phyloP scores from a whole-genome alignment of 1,140 invertebrate species.

The Drosophila parabipectinata region DNA sequence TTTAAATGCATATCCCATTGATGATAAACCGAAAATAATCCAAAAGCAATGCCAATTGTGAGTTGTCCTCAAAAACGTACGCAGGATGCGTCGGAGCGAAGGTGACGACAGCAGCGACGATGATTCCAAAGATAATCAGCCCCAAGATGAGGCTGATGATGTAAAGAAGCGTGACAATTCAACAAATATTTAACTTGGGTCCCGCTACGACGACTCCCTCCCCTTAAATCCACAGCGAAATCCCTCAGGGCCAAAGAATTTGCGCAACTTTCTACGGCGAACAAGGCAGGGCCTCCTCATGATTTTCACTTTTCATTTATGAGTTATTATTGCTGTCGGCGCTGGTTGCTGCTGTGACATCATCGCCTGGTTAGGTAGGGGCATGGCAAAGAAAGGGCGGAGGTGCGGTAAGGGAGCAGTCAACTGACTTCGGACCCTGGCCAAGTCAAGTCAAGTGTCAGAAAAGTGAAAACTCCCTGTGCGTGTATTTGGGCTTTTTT shows the following conservation, averaged over 20 bases:
- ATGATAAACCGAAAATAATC: conserved; percentile 3
- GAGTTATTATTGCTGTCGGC: conserved; percentile 59
- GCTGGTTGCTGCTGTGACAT: conserved; percentile 55
- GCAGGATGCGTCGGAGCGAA: conserved; percentile 62
- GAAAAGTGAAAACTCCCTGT: conserved; percentile 74
- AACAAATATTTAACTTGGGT: conserved; percentile 73
- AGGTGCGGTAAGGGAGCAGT: neutral
- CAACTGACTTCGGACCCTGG: conserved; percentile 43
- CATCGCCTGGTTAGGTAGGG: conserved; percentile 39
- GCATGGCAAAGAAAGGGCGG: conserved; percentile 9
- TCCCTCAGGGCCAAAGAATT: conserved; percentile 69
- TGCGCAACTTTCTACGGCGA: conserved; percentile 74
- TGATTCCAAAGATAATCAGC: conserved; percentile 51
- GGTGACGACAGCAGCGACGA: conserved; percentile 58
- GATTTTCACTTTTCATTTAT: conserved; percentile 83
- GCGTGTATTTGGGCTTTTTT: conserved; percentile 19
- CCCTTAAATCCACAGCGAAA: neutral
- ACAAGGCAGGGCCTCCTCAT: conserved; percentile 34
- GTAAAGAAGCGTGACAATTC: conserved; percentile 79
- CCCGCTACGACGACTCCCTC: conserved; percentile 6
- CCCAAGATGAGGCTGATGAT: conserved; percentile 51
- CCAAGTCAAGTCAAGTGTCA: conserved; percentile 80
- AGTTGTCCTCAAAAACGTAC: conserved; percentile 79
- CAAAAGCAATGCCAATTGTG: conserved; percentile 26
- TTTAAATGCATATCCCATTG: conserved; percentile 18